Evolutionary conservation across 2,113 vertebrate species (phyloP).

Genomic region (Notechis scutatus): DNA sequence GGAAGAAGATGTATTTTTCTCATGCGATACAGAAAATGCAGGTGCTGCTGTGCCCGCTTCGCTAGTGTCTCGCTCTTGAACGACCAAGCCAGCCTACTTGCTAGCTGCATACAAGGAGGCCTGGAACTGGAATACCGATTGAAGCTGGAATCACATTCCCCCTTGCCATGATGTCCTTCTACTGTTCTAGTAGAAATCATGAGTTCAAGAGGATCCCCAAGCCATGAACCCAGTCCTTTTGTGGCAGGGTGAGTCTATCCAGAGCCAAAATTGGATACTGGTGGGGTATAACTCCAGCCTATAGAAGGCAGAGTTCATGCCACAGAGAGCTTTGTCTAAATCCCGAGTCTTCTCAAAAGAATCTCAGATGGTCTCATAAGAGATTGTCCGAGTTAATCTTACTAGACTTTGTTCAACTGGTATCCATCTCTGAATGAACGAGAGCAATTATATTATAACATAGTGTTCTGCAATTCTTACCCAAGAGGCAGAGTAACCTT

Average conservation of each 20-base stretch:
- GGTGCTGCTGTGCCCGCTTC: too few species aligned
- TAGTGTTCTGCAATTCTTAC: neutral
- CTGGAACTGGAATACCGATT: neutral
- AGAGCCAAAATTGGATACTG: neutral
- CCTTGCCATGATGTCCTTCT: neutral
- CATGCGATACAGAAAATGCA: too few species aligned
- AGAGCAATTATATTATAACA: neutral
- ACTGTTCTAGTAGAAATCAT: neutral
- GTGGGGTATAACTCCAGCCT: neutral
- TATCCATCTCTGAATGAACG: neutral
- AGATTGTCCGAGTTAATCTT: neutral
- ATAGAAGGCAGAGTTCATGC: neutral
- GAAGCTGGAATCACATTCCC: neutral
- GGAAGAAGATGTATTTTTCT: too few species aligned
- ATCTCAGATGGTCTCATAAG: neutral
- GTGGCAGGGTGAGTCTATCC: neutral
- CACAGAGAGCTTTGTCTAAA: neutral
- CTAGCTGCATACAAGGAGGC: neutral
- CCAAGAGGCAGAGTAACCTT: neutral
- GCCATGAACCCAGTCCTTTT: neutral
- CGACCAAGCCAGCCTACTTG: too few species aligned
- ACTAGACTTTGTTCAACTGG: neutral
- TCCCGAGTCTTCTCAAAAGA: neutral
- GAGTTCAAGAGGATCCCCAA: neutral
- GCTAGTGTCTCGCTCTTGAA: too few species aligned